These are phyloP conservation scores for Gymnoscelis rufifasciata DNA, from an alignment of 2,888 invertebrate species.

Conservation along the genomic window DNA sequence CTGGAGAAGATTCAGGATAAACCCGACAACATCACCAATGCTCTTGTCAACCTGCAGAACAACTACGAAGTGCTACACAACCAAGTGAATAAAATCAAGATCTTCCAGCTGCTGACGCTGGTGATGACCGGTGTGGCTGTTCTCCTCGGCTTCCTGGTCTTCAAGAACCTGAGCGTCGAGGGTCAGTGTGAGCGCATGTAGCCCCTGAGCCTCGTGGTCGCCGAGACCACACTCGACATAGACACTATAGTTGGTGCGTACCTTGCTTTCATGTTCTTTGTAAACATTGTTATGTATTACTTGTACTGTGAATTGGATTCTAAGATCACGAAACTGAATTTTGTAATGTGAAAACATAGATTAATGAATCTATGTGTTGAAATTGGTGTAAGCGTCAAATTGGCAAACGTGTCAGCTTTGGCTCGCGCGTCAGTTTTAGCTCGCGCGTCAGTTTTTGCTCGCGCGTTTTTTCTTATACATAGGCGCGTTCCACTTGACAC, in stretches of 20 bases:
- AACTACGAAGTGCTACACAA: conserved; percentile 53
- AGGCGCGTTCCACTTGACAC: no score
- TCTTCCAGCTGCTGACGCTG: conserved; percentile 55
- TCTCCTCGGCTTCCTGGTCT: conserved; percentile 52
- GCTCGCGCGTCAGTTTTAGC: no score
- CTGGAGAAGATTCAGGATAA: conserved; percentile 78
- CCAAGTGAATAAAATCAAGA: conserved; percentile 52
- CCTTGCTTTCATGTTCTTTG: conserved; percentile 34
- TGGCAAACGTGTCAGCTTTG: no score
- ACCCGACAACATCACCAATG: conserved; percentile 86
- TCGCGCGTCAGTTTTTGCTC: no score
- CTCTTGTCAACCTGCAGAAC: conserved; percentile 65
- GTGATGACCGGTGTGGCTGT: conserved; percentile 50
- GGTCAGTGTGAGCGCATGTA: conserved; percentile 63
- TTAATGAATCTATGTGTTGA: no score
- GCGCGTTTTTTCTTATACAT: no score
- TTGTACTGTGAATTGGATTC: conserved; percentile 38
- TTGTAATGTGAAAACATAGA: conserved; percentile 9
- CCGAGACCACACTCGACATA: conserved; percentile 46
- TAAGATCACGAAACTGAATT: conserved; percentile 34
- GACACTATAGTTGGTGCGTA: conserved; percentile 33
- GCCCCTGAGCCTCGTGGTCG: conserved; percentile 56
- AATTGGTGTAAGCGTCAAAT: no score
- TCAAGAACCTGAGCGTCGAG: conserved; percentile 46
- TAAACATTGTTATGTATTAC: conserved; percentile 40